Percentiles rank a stretch among this genome's conserved stretches.
Conservation (phyloP, 1,140 invertebrate species). For the Bombus waltoni region DNA sequence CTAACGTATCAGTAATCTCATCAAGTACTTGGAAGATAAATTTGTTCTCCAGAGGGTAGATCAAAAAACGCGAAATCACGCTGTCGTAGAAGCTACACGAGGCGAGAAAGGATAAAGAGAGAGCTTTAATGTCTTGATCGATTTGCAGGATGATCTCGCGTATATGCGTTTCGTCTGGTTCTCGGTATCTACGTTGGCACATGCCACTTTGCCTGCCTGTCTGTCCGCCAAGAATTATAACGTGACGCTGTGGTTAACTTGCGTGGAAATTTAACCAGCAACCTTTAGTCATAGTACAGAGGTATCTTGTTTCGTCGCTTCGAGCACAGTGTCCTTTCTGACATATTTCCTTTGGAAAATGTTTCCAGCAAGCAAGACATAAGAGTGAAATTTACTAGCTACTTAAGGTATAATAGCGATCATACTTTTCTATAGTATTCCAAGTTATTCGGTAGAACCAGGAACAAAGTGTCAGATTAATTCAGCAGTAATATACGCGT, state of each 20-base stretch:
- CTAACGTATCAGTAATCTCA: no score
- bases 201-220: constrained; percentile 12
- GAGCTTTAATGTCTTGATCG: constrained; percentile 43
- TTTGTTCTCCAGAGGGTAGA: no score
- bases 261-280: constrained; percentile 56
- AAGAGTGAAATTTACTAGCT: not conserved
- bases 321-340: constrained; percentile 47
- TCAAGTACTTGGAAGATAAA: no score
- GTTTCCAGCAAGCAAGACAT: not conserved
- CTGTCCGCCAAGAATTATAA: constrained; percentile 57
- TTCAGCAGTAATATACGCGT: not conserved
- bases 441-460: not conserved
- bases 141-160: constrained; percentile 5
- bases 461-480: not conserved
- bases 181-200: not conserved
- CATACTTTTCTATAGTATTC: no score
- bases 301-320: constrained; percentile 62
- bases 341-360: constrained; percentile 45
- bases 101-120: constrained; percentile 6
- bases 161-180: not conserved
- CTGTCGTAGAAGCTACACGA: not conserved
- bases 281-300: constrained; percentile 51
- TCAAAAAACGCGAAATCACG: not conserved
- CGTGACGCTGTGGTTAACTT: constrained; percentile 61
- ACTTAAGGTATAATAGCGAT: not conserved